Evolutionary conservation across 1,140 invertebrate species (phyloP), one percentile per base, ranked within the genome.

Genomic region (Arion vulgaris): DNA sequence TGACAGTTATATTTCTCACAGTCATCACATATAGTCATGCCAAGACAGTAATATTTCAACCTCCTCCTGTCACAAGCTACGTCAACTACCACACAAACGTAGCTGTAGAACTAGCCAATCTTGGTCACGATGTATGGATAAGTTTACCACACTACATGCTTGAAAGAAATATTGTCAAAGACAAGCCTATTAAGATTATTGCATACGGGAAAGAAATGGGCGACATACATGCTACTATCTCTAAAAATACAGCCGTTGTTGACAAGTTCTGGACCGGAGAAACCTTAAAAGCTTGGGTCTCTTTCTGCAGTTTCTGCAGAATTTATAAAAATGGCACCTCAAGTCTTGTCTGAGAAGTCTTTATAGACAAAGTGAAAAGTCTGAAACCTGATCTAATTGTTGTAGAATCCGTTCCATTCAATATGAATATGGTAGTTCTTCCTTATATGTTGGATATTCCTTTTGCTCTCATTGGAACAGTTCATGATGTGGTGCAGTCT

Each of bases 391-490:
- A 84, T 32, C 51, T 84, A 0, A 38, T 83, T 49, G 77, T 86
- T 39, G 19, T 86, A 5, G 85, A 86, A 45, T 45, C 38, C 32
- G n/a, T 41, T 1, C 77, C 81, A 19, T 66, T 74, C 9, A 38
- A 53, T 26, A 72, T 41, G 38, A 81, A 71, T 32, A 57, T 84
- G 51, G 17, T 71, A 1, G 49, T 83, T 19, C 68, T 85, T 15
- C 76, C 86, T 0, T 85, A 86, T 51, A 80, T 53, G 38, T 66
- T 85, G 39, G 77, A 74, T 26, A 69, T 86, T 13, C 82, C 84
- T 2, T 85, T 80, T 41, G 79, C 77, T 17, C 68, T 84, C 36
- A 19, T 83, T 4, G 84, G 84, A 0, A 23, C 77, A 39, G 15
- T 49, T 1, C 80, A 74, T 73, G 76, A 86, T 0, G 34, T 32